These are phyloP conservation scores for Aegithalos caudatus DNA, from an alignment of 2,113 vertebrate species.

Conservation along the genomic window DNA sequence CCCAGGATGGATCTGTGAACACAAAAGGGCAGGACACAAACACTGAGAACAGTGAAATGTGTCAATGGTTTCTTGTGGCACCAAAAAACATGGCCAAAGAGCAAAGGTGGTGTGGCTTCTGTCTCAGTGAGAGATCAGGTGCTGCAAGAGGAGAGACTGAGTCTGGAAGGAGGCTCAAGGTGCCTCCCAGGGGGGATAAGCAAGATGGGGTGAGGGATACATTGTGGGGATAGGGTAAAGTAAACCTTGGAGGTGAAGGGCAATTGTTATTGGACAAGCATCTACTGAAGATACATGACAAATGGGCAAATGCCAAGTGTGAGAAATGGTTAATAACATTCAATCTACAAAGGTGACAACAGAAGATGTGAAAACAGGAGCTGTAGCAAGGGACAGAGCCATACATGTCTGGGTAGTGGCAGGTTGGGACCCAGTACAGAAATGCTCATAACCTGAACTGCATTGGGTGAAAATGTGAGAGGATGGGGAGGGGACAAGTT, in stretches of 20 bases:
- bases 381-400: neutral
- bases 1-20: neutral
- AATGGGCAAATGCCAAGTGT: neutral
- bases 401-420: neutral
- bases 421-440: neutral
- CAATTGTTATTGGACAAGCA: neutral
- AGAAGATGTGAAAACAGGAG: neutral
- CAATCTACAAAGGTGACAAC: neutral
- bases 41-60: neutral
- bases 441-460: neutral
- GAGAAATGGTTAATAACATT: neutral
- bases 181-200: neutral
- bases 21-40: neutral
- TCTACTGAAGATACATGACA: neutral
- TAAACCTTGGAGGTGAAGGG: neutral
- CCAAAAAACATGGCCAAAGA: neutral
- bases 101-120: fast-evolving
- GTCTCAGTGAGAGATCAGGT: fast-evolving
- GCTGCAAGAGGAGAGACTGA: neutral
- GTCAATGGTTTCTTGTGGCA: neutral
- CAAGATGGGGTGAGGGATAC: neutral
- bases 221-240: neutral
- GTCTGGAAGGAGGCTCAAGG: neutral
- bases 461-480: neutral
- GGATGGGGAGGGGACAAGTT: neutral